phyloP scores from a whole-genome alignment of 2,113 vertebrate species.

The Hemibagrus wyckioides region DNA sequence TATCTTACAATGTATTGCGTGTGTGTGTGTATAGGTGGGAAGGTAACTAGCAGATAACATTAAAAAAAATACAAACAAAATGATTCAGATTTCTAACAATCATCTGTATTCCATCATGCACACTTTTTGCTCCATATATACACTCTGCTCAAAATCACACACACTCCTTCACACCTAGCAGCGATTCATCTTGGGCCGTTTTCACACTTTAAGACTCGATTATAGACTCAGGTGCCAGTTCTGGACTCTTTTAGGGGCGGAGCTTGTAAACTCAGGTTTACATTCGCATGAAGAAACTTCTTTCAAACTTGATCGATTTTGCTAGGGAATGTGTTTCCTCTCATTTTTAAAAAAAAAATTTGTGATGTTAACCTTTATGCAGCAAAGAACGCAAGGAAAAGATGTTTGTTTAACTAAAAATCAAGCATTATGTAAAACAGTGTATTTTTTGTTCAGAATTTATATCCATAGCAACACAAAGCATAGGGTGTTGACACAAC shows the following conservation, averaged over 20 bases:
- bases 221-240: not conserved
- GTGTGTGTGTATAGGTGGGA: not conserved
- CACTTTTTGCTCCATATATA: not conserved
- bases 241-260: not conserved
- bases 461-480: not conserved
- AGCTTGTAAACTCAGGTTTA: not conserved
- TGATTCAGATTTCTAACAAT: not conserved
- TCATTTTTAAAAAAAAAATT: too few relatives aligned
- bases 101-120: not conserved
- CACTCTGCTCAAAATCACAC: not conserved
- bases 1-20: not conserved
- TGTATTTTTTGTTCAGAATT: not conserved
- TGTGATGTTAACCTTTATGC: too few relatives aligned
- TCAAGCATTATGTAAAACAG: not conserved
- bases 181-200: not conserved
- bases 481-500: conserved; percentile 59
- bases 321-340: too few relatives aligned
- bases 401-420: not conserved
- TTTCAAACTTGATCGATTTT: too few relatives aligned
- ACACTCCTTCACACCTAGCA: not conserved
- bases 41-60: not conserved
- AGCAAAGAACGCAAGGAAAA: too few relatives aligned
- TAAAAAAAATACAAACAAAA: not conserved
- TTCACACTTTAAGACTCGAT: not conserved
- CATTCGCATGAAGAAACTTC: not conserved